A percentile compares a stretch with the other conserved stretches of the same genome.
phyloP scores from a whole-genome alignment of 2,888 invertebrate species.

The Taphrorychus bicolor region DNA sequence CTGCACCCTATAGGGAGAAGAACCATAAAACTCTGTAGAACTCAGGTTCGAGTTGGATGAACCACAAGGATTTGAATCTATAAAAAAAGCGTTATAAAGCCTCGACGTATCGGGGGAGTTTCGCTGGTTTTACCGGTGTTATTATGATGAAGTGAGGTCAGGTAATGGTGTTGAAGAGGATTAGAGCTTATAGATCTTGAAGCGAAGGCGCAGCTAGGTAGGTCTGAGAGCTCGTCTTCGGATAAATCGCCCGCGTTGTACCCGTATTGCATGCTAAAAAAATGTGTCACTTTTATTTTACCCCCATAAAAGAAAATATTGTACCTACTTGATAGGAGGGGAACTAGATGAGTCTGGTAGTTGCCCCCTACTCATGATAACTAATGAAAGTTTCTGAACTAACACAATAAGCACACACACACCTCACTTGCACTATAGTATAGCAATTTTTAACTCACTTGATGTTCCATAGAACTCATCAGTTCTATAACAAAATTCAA shows the following conservation, averaged over 20 bases:
- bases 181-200: slow-evolving; percentile 59
- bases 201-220: slow-evolving; percentile 85
- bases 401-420: slow-evolving; percentile 3
- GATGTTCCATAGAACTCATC: background rate
- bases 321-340: slow-evolving; percentile 69
- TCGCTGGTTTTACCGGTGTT: slow-evolving; percentile 50
- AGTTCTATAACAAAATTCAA: background rate
- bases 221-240: slow-evolving; percentile 72
- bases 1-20: slow-evolving; percentile 86
- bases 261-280: slow-evolving; percentile 57
- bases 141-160: slow-evolving; percentile 56
- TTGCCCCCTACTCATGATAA: slow-evolving; percentile 61
- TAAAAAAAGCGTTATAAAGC: too few species aligned
- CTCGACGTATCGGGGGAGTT: too few species aligned
- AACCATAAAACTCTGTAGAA: slow-evolving; percentile 69
- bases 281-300: slow-evolving; percentile 6
- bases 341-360: slow-evolving; percentile 75
- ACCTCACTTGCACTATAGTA: background rate
- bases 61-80: slow-evolving; percentile 52
- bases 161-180: slow-evolving; percentile 57
- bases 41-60: slow-evolving; percentile 47
- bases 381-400: background rate
- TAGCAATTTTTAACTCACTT: background rate
- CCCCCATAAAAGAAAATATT: too few species aligned
- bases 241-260: slow-evolving; percentile 62